Base-by-base conservation (phyloP, 2,888 invertebrate species). In the Gonocerus acuteangulatus region DNA sequence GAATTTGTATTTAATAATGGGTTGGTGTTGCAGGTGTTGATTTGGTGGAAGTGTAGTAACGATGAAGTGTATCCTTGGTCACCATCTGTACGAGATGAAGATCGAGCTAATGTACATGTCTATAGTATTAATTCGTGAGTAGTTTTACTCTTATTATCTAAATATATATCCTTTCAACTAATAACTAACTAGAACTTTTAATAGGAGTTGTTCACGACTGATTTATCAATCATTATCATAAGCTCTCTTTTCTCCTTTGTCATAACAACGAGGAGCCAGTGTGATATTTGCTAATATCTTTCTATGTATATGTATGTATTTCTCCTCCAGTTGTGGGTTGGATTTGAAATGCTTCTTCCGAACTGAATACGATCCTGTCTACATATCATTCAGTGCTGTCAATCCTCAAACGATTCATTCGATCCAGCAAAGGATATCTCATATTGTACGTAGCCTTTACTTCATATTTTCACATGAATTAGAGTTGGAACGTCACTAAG, bases 41-140 rank as follows among this genome's bases (percentile, higher is more conserved):
- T 92, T 45, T 95, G 94, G 93, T 92, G 92, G 75, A 83, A 87
- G 69, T 84, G 85, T 39, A 83, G 84, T 9, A 82, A 85, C 67
- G 87, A 88, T 65, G 93, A 94, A 73, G 90, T 94, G 0, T 92
- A 90, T 70, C 94, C 95, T 0, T 95, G 95, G 95, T 87, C 89
- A 71, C 95, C 95, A 13, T 79, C 88, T 48, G 80, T 85, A 32
- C 83, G 84, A 70, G 84, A 91, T 69, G 87, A 89, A 72, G 92
- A 95, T 73, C 82, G 89, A 67, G 90, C 93, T 6, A 95, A 95
- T 74, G 80, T 94, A 62, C 88, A 92, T 71, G 78, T 95, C 0
- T 89, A 93, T 70, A 80, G 81, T 66, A 77, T 89, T 36, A 80
- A 78, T 71, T 84, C 85, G 88, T 87, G 72, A 61, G 52, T 52